Conservation (phyloP, 2,888 invertebrate genomes). For the Holacanthella duospinosa region DNA sequence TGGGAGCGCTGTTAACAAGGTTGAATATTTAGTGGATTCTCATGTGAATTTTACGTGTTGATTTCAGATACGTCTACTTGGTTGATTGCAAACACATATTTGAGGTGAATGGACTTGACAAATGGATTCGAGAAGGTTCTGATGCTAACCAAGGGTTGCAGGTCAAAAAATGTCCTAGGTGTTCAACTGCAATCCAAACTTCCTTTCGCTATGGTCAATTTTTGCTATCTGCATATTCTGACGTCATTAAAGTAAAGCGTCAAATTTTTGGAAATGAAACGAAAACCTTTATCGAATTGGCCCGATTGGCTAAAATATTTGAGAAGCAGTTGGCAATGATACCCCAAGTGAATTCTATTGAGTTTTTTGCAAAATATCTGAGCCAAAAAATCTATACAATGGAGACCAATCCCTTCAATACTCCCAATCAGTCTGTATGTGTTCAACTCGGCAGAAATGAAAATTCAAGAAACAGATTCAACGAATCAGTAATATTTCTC, state of each 20-base stretch:
- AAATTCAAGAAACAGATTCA: no score
- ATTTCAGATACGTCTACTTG: constrained; percentile 38
- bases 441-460: no score
- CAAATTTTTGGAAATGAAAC: constrained; percentile 36
- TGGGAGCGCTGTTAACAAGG: no score
- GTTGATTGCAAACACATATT: constrained; percentile 41
- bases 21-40: no score
- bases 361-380: neutral
- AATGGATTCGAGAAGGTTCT: constrained; percentile 35
- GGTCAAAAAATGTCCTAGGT: constrained; percentile 49
- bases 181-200: constrained; percentile 50
- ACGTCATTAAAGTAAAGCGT: constrained; percentile 41
- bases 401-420: neutral
- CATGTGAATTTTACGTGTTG: no score
- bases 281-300: neutral
- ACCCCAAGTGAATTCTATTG: no score
- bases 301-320: neutral
- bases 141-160: constrained; percentile 34
- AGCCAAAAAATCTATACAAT: neutral
- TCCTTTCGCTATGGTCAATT: constrained; percentile 50
- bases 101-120: constrained; percentile 42
- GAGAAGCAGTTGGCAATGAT: neutral
- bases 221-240: constrained; percentile 43
- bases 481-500: no score
- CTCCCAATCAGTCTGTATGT: no score